Conservation (phyloP, 2,888 invertebrate genomes). For the Eremobia ochroleuca region DNA sequence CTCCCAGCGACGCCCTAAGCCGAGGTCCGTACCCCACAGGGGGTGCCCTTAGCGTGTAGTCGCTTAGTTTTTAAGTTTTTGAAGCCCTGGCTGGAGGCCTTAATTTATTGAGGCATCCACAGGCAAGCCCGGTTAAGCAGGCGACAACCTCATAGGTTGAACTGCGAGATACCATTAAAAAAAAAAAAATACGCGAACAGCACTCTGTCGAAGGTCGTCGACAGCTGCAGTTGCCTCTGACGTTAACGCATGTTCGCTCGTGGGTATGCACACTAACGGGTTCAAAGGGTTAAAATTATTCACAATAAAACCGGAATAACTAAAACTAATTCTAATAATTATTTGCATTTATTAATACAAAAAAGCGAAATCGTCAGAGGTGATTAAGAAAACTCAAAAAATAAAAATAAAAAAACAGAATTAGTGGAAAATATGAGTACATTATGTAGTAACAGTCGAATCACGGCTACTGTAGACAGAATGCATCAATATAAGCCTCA, state of each 20-base stretch:
- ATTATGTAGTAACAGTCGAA: constrained; percentile 69
- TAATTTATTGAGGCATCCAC: too few relatives aligned
- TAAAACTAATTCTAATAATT: constrained; percentile 17
- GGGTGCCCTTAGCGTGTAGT: too few relatives aligned
- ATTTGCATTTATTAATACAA: constrained; percentile 30
- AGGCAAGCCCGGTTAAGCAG: too few relatives aligned
- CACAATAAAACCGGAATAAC: neutral
- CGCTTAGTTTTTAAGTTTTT: too few relatives aligned
- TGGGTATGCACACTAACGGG: neutral
- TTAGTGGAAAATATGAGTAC: constrained; percentile 77
- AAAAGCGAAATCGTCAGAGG: constrained; percentile 53
- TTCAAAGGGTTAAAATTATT: constrained; percentile 14
- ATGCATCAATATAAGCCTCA: constrained; percentile 75
- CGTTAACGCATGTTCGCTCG: neutral
- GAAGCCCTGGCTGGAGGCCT: too few relatives aligned
- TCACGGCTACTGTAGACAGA: constrained; percentile 66
- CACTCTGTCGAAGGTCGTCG: too few relatives aligned
- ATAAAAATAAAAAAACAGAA: constrained; percentile 61
- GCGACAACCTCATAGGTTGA: too few relatives aligned
- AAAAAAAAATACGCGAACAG: neutral
- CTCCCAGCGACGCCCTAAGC: too few relatives aligned
- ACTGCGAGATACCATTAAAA: too few relatives aligned
- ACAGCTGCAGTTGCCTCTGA: neutral
- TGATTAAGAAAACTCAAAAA: constrained; percentile 60
- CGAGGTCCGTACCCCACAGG: too few relatives aligned